Base-by-base conservation (phyloP, 2,113 vertebrate species). In the Paradoxurus hermaphroditus region DNA sequence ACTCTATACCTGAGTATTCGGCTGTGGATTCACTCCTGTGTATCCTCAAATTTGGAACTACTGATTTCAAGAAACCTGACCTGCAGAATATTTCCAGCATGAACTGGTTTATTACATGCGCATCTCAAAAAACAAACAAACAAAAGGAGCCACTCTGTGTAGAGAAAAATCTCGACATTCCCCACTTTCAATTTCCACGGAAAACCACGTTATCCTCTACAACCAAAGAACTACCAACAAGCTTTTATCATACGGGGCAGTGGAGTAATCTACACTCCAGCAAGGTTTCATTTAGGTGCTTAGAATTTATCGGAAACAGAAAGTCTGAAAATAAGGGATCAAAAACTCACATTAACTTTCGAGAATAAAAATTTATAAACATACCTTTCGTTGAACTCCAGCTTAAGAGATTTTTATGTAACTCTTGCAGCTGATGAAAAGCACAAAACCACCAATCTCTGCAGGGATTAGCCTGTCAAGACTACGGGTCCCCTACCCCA, bases 371-470 rank as follows among this genome's bases (percentile, higher is more conserved):
- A 95, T 97, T 95, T 93, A 93, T 86, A 41, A 92, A 99, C 99
- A 83, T 99, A 99, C 99, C 99, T 99, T 98, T 99, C 97, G 98
- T 98, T 97, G 99, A 98, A 98, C 97, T 96, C 98, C 98, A 99
- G 98, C 90, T 97, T 98, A 98, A 78, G 96, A 97, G 98, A 97
- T 98, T 98, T 98, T 96, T 98, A 99, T 98, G 95, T 97, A 97
- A 98, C 96, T 98, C 99, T 98, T 98, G 99, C 97, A 98, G 98
- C 95, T 98, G 98, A 99, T 98, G 99, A 98, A 94, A 96, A 98
- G 93, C 98, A 98, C 98, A 98, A 98, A 97, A 95, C 97, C 97
- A 98, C 92, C 98, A 96, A 98, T 98, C 95, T 98, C 98, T 92
- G 98, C 77, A 97, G 96, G 97, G 93, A 94, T 98, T 98, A 98